A percentile compares a stretch with the other conserved stretches of the same genome.
These are phyloP conservation scores for Colletes latitarsis DNA, from an alignment of 1,140 invertebrate species.

Conservation along the genomic window DNA sequence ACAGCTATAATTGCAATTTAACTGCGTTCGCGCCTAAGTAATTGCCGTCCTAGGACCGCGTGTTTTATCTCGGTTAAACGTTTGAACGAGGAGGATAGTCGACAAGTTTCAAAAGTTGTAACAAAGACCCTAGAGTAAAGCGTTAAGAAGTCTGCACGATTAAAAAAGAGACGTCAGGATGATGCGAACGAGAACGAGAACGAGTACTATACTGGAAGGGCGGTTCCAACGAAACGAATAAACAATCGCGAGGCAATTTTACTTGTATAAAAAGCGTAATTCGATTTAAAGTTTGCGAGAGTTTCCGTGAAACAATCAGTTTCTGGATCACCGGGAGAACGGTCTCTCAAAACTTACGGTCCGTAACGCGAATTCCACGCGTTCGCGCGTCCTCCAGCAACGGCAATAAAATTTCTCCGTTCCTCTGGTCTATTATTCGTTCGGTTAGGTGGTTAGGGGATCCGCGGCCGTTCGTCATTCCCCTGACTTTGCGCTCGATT, in stretches of 20 bases:
- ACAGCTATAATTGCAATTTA: conserved; percentile 8
- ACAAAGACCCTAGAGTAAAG: no score
- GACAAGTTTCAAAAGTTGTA: background rate
- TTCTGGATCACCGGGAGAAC: background rate
- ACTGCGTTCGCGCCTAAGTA: background rate
- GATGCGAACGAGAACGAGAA: background rate
- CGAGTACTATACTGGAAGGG: background rate
- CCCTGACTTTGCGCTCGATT: background rate
- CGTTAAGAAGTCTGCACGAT: no score
- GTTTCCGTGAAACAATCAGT: conserved; percentile 9
- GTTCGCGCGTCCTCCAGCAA: background rate
- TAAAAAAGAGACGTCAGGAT: background rate
- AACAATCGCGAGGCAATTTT: background rate
- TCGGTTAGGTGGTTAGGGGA: background rate
- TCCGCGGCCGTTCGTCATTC: conserved; percentile 1
- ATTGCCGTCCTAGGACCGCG: background rate
- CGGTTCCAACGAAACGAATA: background rate
- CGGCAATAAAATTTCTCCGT: background rate
- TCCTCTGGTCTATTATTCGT: background rate
- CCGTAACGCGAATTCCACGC: background rate
- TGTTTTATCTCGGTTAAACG: background rate
- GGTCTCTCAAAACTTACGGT: background rate
- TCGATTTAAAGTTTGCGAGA: background rate
- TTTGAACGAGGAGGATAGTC: background rate
- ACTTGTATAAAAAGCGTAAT: background rate